Conservation (phyloP, 2,888 invertebrate genomes). For the Panorpa germanica region DNA sequence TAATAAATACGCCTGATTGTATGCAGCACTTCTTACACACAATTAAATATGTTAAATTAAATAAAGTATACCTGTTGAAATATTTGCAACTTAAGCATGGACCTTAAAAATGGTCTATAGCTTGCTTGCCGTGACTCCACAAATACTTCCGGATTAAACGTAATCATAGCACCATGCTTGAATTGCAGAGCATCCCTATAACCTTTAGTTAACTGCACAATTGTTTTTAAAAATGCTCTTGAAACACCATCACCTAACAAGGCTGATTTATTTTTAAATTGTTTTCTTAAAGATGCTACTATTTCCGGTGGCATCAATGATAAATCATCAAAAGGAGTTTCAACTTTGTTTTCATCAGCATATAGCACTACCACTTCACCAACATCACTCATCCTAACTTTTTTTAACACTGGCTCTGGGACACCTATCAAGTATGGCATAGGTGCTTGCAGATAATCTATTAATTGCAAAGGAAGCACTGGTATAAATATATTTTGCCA, state of each 20-base stretch:
- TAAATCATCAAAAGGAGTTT: conserved; percentile 78
- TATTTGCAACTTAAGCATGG: conserved; percentile 85
- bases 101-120: conserved; percentile 74
- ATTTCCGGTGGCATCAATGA: conserved; percentile 79
- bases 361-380: conserved; percentile 90
- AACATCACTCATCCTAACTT: conserved; percentile 59
- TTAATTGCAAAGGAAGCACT: conserved; percentile 71
- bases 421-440: conserved; percentile 98
- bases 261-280: conserved; percentile 18
- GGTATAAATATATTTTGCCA: conserved; percentile 99
- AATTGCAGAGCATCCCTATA: conserved; percentile 80
- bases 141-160: conserved; percentile 75
- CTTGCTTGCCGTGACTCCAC: conserved; percentile 66
- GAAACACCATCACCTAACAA: conserved; percentile 71
- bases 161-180: conserved; percentile 51
- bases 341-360: conserved; percentile 75
- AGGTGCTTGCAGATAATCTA: conserved; percentile 83
- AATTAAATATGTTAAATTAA: conserved; percentile 10
- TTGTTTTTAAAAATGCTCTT: conserved; percentile 74
- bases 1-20: neutral
- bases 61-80: conserved; percentile 60
- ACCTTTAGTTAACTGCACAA: conserved; percentile 88
- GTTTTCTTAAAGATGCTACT: conserved; percentile 34
- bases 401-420: conserved; percentile 56
- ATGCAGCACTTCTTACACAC: neutral